Percentiles rank a stretch among this genome's conserved stretches.
Evolutionary conservation across 2,113 vertebrate genomes (phyloP).

Genomic region (Puntigrus tetrazona): DNA sequence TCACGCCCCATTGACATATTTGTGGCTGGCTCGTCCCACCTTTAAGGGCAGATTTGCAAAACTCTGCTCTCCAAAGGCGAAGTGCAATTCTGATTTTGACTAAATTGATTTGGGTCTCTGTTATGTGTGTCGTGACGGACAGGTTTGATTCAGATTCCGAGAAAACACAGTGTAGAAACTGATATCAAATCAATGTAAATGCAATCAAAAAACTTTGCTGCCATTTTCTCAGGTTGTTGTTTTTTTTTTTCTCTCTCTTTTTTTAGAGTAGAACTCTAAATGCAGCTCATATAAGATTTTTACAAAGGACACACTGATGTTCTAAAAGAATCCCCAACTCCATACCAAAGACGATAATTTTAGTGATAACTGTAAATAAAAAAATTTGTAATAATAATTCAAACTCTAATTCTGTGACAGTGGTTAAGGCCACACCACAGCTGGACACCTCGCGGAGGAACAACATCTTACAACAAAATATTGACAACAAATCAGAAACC

Average conservation of each 20-base stretch:
- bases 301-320: no score
- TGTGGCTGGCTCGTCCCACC: background rate
- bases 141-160: background rate
- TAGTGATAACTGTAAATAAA: background rate
- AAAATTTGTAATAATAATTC: background rate
- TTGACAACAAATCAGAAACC: background rate
- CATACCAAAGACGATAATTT: background rate
- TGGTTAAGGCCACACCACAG: background rate
- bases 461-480: background rate
- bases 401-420: background rate
- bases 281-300: background rate
- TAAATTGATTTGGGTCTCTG: background rate
- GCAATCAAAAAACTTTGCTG: background rate
- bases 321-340: no score
- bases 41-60: background rate
- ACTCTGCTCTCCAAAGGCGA: background rate
- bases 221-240: background rate
- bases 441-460: background rate
- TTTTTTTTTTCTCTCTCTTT: no score
- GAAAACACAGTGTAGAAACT: background rate
- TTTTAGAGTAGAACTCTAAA: slow-evolving; percentile 2
- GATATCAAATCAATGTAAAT: background rate
- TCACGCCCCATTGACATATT: slow-evolving; percentile 3
- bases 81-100: background rate
- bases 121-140: background rate